phyloP scores from a whole-genome alignment of 2,113 vertebrate species.

The Bostrychus sinensis region DNA sequence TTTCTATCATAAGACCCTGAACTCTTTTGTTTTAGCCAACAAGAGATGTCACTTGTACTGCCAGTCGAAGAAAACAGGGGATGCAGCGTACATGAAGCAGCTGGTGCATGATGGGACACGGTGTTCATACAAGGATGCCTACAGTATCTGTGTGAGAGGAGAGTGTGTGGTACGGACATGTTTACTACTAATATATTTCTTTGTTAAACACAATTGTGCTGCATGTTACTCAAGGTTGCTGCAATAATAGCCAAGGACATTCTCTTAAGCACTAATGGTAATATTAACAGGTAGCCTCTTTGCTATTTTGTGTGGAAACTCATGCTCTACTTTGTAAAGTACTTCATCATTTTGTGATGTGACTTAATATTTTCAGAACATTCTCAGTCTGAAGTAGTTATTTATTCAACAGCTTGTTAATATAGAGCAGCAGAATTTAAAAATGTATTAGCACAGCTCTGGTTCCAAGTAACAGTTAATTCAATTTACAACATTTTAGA shows the following conservation, averaged over 20 bases:
- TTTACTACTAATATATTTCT: background rate
- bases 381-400: background rate
- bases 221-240: background rate
- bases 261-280: too few species aligned
- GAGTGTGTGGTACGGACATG: slow-evolving; percentile 95
- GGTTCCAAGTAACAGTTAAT: background rate
- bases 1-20: too few species aligned
- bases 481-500: background rate
- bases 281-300: too few species aligned
- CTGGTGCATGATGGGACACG: slow-evolving; percentile 92
- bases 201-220: background rate
- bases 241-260: too few species aligned
- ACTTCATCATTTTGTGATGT: background rate
- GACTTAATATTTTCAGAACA: background rate
- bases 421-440: background rate
- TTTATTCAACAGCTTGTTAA: background rate
- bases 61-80: slow-evolving; percentile 89
- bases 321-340: background rate
- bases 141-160: slow-evolving; percentile 94
- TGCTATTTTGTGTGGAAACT: too few species aligned
- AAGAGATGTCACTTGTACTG: slow-evolving; percentile 96
- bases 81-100: slow-evolving; percentile 91
- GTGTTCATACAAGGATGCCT: slow-evolving; percentile 94
- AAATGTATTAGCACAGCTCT: background rate
- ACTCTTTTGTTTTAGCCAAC: slow-evolving; percentile 77